phyloP scores from a whole-genome alignment of 2,888 invertebrate species.

The Drosophila trichaetosa region DNA sequence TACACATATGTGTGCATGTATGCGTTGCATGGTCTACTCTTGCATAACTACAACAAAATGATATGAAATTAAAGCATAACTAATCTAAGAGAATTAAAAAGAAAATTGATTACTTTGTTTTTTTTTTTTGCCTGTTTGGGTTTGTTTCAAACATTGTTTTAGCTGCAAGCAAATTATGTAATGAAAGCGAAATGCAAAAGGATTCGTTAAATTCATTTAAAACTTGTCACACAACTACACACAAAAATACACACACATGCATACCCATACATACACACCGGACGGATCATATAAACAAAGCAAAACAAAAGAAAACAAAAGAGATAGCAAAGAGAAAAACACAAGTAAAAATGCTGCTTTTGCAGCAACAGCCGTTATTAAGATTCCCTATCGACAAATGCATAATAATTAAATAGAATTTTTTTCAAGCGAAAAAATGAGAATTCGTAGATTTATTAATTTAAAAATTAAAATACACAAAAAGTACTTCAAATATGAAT shows the following conservation, averaged over 20 bases:
- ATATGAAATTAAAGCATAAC: slow-evolving; percentile 59
- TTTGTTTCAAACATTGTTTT: slow-evolving; percentile 78
- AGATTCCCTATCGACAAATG: slow-evolving; percentile 63
- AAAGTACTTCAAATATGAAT: slow-evolving; percentile 70
- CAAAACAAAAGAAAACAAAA: slow-evolving; percentile 29
- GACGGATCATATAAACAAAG: slow-evolving; percentile 53
- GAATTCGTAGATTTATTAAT: slow-evolving; percentile 82
- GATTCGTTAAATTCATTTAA: slow-evolving; percentile 64
- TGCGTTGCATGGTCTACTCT: slow-evolving; percentile 51
- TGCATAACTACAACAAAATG: slow-evolving; percentile 49
- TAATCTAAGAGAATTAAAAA: slow-evolving; percentile 47
- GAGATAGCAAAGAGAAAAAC: slow-evolving; percentile 17
- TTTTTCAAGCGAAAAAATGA: slow-evolving; percentile 73
- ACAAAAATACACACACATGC: slow-evolving; percentile 28
- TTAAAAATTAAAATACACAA: slow-evolving; percentile 75
- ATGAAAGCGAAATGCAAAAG: slow-evolving; percentile 49
- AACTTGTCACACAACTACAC: slow-evolving; percentile 52
- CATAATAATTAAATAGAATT: slow-evolving; percentile 69
- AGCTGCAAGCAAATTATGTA: slow-evolving; percentile 78
- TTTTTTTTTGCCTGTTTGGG: slow-evolving; percentile 64
- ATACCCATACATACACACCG: slow-evolving; percentile 42
- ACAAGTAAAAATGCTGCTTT: slow-evolving; percentile 43
- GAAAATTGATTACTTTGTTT: slow-evolving; percentile 54
- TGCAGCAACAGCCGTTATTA: slow-evolving; percentile 60
- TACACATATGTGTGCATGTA: slow-evolving; percentile 33